These are phyloP conservation scores for Brachionus manjavacas DNA, from an alignment of 1,140 invertebrate genomes.

Conservation along the genomic window DNA sequence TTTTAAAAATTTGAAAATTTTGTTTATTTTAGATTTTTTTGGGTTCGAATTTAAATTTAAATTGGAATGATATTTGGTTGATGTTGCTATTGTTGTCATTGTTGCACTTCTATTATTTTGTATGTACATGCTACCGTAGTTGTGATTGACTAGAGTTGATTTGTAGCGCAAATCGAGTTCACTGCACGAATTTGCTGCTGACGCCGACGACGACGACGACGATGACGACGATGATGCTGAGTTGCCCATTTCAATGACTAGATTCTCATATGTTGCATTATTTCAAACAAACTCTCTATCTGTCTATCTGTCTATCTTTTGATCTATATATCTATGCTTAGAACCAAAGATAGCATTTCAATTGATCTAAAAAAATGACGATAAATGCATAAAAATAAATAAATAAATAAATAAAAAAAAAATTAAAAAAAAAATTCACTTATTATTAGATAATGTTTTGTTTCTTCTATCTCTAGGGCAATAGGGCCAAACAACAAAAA, in stretches of 20 bases:
- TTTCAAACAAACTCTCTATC: background rate
- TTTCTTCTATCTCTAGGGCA: background rate
- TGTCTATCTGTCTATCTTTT: background rate
- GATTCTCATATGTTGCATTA: background rate
- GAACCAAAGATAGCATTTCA: background rate
- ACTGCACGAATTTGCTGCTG: background rate
- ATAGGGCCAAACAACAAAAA: too few species aligned
- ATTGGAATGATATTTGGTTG: background rate
- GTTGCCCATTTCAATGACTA: background rate
- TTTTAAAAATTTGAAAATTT: background rate
- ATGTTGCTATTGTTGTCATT: background rate
- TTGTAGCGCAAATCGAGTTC: background rate
- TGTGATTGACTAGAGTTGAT: background rate
- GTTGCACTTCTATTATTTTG: background rate
- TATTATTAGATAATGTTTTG: background rate
- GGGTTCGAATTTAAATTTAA: background rate
- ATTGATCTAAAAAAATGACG: background rate
- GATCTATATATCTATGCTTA: background rate
- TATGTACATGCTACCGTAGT: background rate
- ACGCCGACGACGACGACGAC: too few species aligned
- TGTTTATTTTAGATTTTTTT: conserved; percentile 20
- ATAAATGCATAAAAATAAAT: background rate
- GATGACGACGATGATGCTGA: background rate
- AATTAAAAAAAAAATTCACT: background rate
- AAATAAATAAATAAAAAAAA: background rate